A percentile compares a stretch with the other conserved stretches of the same genome.
These are phyloP conservation scores for Gymnoscelis rufifasciata DNA, from an alignment of 2,888 invertebrate species.

Conservation along the genomic window DNA sequence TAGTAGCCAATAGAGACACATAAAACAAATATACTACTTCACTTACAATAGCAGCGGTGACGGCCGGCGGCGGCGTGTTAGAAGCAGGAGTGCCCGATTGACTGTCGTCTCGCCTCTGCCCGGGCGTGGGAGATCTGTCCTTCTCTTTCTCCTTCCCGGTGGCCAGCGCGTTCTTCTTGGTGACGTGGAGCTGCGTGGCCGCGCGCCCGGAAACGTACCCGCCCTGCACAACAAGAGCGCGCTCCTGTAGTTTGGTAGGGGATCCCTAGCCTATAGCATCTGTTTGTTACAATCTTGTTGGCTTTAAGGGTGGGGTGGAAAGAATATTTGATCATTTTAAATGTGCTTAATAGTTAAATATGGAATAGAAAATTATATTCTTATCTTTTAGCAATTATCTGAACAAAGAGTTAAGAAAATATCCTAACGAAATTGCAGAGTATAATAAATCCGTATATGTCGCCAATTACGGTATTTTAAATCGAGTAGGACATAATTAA, in stretches of 20 bases:
- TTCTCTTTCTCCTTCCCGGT: conserved; percentile 71
- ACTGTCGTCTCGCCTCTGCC: conserved; percentile 34
- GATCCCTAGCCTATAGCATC: conserved; percentile 69
- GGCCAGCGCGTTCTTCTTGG: conserved; percentile 88
- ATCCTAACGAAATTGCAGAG: too few relatives aligned
- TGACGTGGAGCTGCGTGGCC: conserved; percentile 82
- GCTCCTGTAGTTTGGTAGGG: conserved; percentile 82
- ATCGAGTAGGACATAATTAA: too few relatives aligned
- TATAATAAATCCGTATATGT: too few relatives aligned
- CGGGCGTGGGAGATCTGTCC: conserved; percentile 59
- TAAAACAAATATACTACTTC: not conserved
- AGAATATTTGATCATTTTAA: too few relatives aligned
- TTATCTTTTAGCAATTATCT: too few relatives aligned
- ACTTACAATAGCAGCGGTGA: conserved; percentile 52
- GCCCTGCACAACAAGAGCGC: conserved; percentile 82
- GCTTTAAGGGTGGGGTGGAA: conserved; percentile 33
- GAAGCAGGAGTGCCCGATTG: conserved; percentile 47
- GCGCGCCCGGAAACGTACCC: conserved; percentile 82
- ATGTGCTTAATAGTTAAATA: too few relatives aligned
- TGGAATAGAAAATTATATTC: too few relatives aligned
- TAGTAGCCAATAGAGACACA: too few relatives aligned
- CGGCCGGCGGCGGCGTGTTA: conserved; percentile 61
- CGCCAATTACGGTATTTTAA: too few relatives aligned
- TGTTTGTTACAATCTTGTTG: conserved; percentile 57
- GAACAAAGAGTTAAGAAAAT: too few relatives aligned